Percentiles rank a stretch among this genome's conserved stretches.
phyloP scores from a whole-genome alignment of 64 coral and sea anemone species.

The Actinia equina region DNA sequence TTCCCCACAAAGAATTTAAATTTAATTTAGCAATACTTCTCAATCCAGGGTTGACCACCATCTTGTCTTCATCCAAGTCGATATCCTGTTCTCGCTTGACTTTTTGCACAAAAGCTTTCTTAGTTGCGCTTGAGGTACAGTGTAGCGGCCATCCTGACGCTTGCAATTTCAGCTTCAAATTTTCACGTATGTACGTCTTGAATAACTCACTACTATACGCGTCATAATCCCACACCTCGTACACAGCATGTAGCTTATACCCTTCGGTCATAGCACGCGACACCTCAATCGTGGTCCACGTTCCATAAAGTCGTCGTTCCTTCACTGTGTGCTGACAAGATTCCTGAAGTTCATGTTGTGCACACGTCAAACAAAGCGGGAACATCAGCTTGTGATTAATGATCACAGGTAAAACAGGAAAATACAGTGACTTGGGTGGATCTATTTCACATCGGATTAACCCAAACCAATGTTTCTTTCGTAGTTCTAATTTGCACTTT shows the following conservation, averaged over 20 bases:
- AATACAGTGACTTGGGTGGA: neutral
- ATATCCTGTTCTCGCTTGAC: no score
- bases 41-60: no score
- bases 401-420: neutral
- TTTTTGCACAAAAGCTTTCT: no score
- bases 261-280: no score
- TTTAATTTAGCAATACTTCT: no score
- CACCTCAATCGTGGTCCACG: neutral
- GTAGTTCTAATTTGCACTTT: neutral
- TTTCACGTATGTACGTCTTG: no score
- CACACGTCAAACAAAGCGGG: neutral
- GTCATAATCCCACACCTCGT: conserved; percentile 17
- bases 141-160: no score
- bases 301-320: neutral
- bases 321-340: neutral
- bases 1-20: no score
- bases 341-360: no score
- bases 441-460: neutral
- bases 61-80: no score
- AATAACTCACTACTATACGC: neutral
- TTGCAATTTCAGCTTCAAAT: no score
- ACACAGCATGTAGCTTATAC: neutral
- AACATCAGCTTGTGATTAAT: neutral
- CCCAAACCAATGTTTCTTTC: neutral
- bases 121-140: no score